Base-by-base conservation (phyloP, 35 echinoderm and acorn worm genomes). In the Heliocidaris erythrogramma region DNA sequence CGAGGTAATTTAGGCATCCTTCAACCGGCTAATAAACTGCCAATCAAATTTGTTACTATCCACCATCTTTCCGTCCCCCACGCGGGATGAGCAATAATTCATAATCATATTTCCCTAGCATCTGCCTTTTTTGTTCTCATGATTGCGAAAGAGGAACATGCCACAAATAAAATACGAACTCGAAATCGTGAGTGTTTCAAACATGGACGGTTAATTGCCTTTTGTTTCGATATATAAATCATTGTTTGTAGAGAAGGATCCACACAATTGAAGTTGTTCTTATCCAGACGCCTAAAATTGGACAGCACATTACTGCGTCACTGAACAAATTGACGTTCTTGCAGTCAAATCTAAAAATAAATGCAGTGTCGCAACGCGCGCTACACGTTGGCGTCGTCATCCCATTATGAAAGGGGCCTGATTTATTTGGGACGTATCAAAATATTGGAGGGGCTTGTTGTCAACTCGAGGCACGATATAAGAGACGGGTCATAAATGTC, bases 1-100 rank as follows among this genome's bases (percentile, higher is more conserved):
- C 30, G 86, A 24, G 30, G 86, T 88, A 88, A 88, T 88, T 88
- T 88, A 48, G 47, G 27, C 27, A 88, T 88, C 86, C 86, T 88
- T 48, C 86, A 88, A 88, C 86, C 13, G 1, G 86, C 86, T 88
- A 88, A 42, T 88, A 88, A 88, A 48, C 86, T 88, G 86, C 47
- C 86, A 88, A 32, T 88, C 86, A 88, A 11, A 42, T 88, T 31
- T 31, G 4, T 29, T 29, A 42, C 27, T 18, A 24, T 32, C 86
- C 86, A 35, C 27, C 47, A 17, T 35, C 17, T 27, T 88, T 12
- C 86, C 3, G 29, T 29, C 60, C 60, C 60, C 60, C 14, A 27
- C 60, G 60, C 16, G 60, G 60, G 60, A 69, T 69, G 60, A 69
- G 60, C 60, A 69, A 69, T 69, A 69, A 69, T 21, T 69, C 60